These are phyloP conservation scores for Scolopax bukidnonensis DNA, from an alignment of 2,797 vertebrate species.

Conservation along the genomic window DNA sequence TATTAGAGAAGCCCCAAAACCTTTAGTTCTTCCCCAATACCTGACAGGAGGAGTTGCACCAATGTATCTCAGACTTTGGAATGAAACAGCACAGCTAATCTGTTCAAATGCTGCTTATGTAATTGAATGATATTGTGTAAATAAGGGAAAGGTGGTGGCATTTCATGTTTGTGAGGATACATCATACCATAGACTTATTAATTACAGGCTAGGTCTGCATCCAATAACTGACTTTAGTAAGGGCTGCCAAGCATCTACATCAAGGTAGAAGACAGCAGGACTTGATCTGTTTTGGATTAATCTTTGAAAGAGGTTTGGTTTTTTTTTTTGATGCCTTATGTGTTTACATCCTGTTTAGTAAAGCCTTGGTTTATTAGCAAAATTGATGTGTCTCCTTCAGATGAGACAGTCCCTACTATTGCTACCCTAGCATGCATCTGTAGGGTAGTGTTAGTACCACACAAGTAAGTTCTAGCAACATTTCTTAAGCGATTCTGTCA, in stretches of 20 bases:
- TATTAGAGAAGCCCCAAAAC: neutral
- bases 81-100: neutral
- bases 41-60: neutral
- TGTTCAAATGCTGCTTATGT: neutral
- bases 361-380: neutral
- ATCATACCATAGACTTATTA: neutral
- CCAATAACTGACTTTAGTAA: neutral
- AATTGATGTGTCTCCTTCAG: neutral
- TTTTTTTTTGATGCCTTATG: neutral
- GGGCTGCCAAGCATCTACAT: neutral
- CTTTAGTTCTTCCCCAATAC: neutral
- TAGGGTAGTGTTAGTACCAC: neutral
- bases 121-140: constrained; percentile 9
- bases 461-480: neutral
- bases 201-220: too few species aligned
- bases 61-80: neutral
- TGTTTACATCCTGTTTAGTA: neutral
- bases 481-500: neutral
- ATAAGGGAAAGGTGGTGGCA: neutral
- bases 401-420: neutral
- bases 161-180: neutral
- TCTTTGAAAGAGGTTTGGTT: neutral
- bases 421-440: neutral
- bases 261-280: neutral
- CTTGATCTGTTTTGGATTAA: neutral